Base-by-base conservation (phyloP, 2,113 vertebrate genomes). In the Rhinolophus sinicus region DNA sequence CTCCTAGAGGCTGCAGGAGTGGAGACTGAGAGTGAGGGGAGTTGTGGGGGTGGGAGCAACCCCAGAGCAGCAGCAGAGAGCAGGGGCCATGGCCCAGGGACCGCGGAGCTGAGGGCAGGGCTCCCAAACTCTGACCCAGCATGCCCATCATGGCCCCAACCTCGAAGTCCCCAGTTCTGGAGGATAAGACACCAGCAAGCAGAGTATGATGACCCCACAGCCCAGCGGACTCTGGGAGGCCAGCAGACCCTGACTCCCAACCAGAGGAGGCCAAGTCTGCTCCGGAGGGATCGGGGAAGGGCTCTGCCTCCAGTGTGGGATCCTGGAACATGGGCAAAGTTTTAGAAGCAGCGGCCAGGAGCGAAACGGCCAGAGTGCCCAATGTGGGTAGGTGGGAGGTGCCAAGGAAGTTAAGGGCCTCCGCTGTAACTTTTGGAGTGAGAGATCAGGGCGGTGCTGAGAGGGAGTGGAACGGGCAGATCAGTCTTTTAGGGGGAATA, bases 101-200 rank as follows among this genome's bases (percentile, higher is more conserved):
- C 90, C 33, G 44, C 28, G 22, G 10, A 24, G 47, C 47, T 30
- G 80, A 85, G 72, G 30, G 24, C 2, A 33, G 35, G 33, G 60
- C 69, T 58, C 56, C 33, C 19, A 18, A 13, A 13, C 8, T 47
- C 47, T 2, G 0, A 21, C 10, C 33, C 28, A 19, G 62, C 18
- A 8, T 0, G 5, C 4, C 40, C 44, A n/a, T 24, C 18, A 40
- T 2, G 8, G 13, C 33, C 28, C 44, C 19, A 11, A 0, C n/a
- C 76, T 54, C 8, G 9, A 44, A 69, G 28, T 15, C 47, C 8
- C 65, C 0, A 0, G 77, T 24, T 47, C 35, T 58, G 22, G 16
- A 22, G 26, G n/a, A 40, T 38, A 26, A 58, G 70, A 65, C 13
- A 0, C 70, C 58, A 69, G 13, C 7, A 13, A 95, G 33, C 56